Evolutionary conservation across 2,113 vertebrate genomes (phyloP), one percentile per base, ranked within the genome.

Genomic region (Chaetorhynchus papuensis): DNA sequence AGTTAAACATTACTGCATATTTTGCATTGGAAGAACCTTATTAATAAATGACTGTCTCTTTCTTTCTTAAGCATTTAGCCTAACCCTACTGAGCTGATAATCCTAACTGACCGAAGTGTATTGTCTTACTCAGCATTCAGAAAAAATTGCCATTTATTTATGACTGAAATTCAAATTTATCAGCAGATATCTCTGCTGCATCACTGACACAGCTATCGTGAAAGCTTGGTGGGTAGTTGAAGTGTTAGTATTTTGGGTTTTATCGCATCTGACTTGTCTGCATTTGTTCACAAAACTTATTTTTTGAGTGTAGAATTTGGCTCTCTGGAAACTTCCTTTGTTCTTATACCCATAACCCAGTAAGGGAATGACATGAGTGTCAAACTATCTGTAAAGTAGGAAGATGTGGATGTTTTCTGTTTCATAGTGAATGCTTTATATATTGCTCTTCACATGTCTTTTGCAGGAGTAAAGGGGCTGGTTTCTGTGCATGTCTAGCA

Each of bases 401-500:
- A 89, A 78, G 84, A 64, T 1, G 20, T 59, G 53, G 68, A 39
- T 0, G 0, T 69, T 90, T 96, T 79, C 69, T 84, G 0, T 90
- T 89, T 90, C 12, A 17, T 56, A 65, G n/a, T 31, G 80, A 80
- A 54, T 61, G 24, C 68, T 63, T 72, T 69, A n/a, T 50, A 12
- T 64, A 26, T 92, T 72, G 31, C 23, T 89, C 27, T 92, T 87
- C 57, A 14, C 44, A 27, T 81, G 61, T 87, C 75, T n/a, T 44
- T 93, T 70, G 60, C 42, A 14, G 54, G n/a, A 71, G 35, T 31
- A 31, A 84, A 89, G 49, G 31, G 37, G 1, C 49, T 37, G 24
- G 31, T 93, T 94, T 64, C 75, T 72, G 57, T 94, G 65, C 53
- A 39, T 1, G 2, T 94, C 84, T 59, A 69, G 72, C 98, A 98